These are phyloP conservation scores for Noctua fimbriata DNA, from an alignment of 2,888 invertebrate genomes.

Conservation along the genomic window DNA sequence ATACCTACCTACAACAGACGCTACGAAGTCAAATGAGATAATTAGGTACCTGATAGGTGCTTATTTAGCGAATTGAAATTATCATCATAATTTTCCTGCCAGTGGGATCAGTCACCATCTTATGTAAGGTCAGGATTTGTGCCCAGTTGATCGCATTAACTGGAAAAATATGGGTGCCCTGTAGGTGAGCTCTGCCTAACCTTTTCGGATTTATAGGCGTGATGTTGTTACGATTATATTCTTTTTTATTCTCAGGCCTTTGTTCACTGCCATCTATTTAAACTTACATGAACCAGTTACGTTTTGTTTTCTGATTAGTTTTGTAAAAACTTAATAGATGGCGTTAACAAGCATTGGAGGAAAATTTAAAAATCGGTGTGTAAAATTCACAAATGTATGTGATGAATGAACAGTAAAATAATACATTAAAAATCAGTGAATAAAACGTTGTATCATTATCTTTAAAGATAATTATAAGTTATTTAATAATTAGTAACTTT, in stretches of 20 bases:
- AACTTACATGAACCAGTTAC: neutral
- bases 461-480: neutral
- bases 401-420: no score
- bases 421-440: neutral
- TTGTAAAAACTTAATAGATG: conserved; percentile 18
- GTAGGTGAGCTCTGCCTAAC: neutral
- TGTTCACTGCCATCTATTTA: conserved; percentile 31
- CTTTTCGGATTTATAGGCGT: neutral
- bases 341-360: neutral
- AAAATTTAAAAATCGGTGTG: no score
- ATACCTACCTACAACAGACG: no score
- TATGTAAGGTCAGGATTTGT: neutral
- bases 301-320: neutral
- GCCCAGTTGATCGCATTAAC: neutral
- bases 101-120: no score
- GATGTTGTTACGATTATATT: neutral
- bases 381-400: neutral
- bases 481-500: neutral
- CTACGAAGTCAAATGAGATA: no score
- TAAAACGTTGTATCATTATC: neutral
- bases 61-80: no score
- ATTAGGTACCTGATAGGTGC: no score
- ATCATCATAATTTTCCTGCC: no score
- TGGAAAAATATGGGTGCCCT: neutral
- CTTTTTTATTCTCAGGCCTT: neutral